A percentile compares a stretch with the other conserved stretches of the same genome.
Conservation (phyloP, 2,113 vertebrate species). For the Craseonycteris thonglongyai region DNA sequence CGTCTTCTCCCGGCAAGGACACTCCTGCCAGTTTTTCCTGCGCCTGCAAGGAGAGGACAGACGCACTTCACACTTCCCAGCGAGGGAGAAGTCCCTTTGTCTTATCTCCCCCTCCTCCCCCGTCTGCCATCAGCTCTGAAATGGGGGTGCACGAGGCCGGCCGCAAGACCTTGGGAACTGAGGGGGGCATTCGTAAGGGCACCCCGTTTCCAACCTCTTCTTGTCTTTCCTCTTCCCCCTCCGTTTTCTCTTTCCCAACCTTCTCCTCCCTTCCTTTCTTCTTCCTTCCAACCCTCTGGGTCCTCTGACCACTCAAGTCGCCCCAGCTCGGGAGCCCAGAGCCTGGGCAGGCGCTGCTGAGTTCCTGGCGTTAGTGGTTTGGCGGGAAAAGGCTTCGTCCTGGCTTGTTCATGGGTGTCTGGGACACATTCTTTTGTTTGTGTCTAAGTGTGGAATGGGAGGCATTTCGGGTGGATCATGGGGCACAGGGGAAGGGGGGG, state of each 20-base stretch:
- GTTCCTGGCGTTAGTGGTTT: background rate
- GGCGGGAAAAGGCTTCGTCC: slow-evolving; percentile 58
- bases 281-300: background rate
- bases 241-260: background rate
- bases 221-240: background rate
- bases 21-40: slow-evolving; percentile 35
- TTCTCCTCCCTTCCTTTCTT: background rate
- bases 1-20: slow-evolving; percentile 5
- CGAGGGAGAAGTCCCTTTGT: slow-evolving; percentile 44
- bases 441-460: background rate
- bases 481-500: background rate
- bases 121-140: background rate
- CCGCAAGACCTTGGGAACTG: background rate
- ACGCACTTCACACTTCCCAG: slow-evolving; percentile 9
- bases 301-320: background rate
- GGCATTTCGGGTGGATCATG: background rate
- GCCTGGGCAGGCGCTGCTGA: background rate
- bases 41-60: slow-evolving; percentile 34
- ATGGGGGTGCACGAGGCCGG: background rate
- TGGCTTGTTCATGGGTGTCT: slow-evolving; percentile 22
- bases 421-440: slow-evolving; percentile 41
- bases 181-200: background rate
- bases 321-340: background rate
- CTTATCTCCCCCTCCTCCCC: background rate
- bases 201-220: background rate